These are phyloP conservation scores for Trachelus troglodyta DNA, from an alignment of 2,888 invertebrate genomes.

Conservation along the genomic window DNA sequence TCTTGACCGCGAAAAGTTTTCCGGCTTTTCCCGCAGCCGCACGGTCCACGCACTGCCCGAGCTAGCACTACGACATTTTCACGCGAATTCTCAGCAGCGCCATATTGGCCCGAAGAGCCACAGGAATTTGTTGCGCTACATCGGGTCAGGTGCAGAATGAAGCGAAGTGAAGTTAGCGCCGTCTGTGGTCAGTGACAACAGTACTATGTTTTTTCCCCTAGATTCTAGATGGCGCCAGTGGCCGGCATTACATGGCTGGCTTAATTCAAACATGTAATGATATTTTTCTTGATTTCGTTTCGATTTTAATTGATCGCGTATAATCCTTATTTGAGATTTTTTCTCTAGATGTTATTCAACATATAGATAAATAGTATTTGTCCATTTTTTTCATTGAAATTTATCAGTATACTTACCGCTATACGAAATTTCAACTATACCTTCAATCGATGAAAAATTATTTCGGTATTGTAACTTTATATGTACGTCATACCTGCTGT, in stretches of 20 bases:
- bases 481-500: background rate
- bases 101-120: constrained; percentile 26
- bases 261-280: background rate
- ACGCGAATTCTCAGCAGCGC: constrained; percentile 18
- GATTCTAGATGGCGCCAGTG: background rate
- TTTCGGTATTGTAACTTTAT: background rate
- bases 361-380: background rate
- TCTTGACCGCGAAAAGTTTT: constrained; percentile 8
- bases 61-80: constrained; percentile 23
- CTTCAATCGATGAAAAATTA: background rate
- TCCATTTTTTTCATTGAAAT: background rate
- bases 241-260: background rate
- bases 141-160: background rate
- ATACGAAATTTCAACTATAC: background rate
- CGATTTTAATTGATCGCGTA: background rate
- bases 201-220: background rate
- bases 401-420: background rate
- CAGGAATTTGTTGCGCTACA: constrained; percentile 14
- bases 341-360: background rate
- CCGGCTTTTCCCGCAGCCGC: constrained; percentile 22
- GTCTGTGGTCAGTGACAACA: background rate
- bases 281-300: background rate
- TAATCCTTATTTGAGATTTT: background rate
- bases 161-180: background rate
- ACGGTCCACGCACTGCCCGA: constrained; percentile 20